Evolutionary conservation across 1,140 invertebrate species (phyloP).

Genomic region (Zaprionus vittiger): DNA sequence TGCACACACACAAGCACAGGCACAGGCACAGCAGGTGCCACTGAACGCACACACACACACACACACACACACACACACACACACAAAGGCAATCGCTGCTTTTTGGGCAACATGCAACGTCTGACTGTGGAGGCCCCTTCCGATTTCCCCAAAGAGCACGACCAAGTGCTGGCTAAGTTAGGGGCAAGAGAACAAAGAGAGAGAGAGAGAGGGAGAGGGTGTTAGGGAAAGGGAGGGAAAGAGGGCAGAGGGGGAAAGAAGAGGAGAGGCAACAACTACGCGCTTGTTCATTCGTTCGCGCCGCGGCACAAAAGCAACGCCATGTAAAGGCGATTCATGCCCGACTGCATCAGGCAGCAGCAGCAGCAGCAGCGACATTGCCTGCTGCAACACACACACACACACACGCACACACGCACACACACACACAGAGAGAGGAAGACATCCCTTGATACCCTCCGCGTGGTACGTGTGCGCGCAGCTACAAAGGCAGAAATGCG

Average conservation of each 20-base stretch:
- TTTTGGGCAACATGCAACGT: constrained; percentile 4
- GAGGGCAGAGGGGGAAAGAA: not conserved
- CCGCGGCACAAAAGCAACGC: constrained; percentile 64
- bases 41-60: constrained; percentile 16
- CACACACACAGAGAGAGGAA: not conserved
- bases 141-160: not conserved
- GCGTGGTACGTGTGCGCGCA: constrained; percentile 4
- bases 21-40: not conserved
- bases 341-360: constrained; percentile 62
- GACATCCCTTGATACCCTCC: not conserved
- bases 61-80: not conserved
- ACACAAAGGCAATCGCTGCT: constrained; percentile 7
- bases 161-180: not conserved
- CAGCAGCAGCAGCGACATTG: not conserved
- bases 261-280: not conserved
- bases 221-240: not conserved
- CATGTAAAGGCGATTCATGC: constrained; percentile 78
- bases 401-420: not conserved
- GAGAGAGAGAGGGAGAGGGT: not conserved
- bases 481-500: constrained; percentile 78
- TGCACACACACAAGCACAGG: constrained; percentile 18
- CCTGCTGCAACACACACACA: constrained; percentile 12
- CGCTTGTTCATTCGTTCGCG: constrained; percentile 13
- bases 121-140: not conserved
- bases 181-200: not conserved